phyloP scores from a whole-genome alignment of 2,113 vertebrate species.

The Coptodon rendalli region DNA sequence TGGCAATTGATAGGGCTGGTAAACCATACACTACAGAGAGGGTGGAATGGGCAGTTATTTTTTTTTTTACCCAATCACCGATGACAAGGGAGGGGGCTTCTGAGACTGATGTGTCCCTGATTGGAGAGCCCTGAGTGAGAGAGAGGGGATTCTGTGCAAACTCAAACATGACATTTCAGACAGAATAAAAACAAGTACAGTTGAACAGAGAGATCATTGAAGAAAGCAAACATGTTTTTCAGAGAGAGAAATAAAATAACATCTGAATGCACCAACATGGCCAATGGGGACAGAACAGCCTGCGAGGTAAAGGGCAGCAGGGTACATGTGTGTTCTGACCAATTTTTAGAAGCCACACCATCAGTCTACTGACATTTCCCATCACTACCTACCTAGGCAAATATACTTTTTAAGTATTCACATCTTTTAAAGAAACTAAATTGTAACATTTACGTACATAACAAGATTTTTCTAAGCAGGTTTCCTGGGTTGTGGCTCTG shows the following conservation, averaged over 20 bases:
- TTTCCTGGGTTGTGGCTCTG: not conserved
- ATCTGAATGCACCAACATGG: constrained; percentile 57
- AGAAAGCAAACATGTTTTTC: constrained; percentile 58
- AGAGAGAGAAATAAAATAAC: constrained; percentile 51
- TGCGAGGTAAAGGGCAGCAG: constrained; percentile 55
- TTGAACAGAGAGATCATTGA: constrained; percentile 65
- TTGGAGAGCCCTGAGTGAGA: constrained; percentile 74
- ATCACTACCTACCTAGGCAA: not conserved
- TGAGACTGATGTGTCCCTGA: constrained; percentile 63
- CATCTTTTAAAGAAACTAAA: not conserved
- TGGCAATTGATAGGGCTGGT: constrained; percentile 34
- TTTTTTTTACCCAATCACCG: constrained; percentile 67
- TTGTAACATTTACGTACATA: not conserved
- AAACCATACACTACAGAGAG: constrained; percentile 28
- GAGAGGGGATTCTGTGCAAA: constrained; percentile 78
- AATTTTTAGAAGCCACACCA: not conserved
- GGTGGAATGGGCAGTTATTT: constrained; percentile 36
- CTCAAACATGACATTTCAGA: constrained; percentile 71
- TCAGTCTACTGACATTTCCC: not conserved
- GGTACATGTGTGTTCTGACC: not conserved
- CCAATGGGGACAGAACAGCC: constrained; percentile 53
- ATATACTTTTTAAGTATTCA: not conserved
- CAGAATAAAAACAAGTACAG: constrained; percentile 63
- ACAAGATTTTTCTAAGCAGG: not conserved
- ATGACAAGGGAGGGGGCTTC: constrained; percentile 60